Evolutionary conservation across 2,888 invertebrate species (phyloP), one percentile per base, ranked within the genome.

Genomic region (Deroplatys truncata): DNA sequence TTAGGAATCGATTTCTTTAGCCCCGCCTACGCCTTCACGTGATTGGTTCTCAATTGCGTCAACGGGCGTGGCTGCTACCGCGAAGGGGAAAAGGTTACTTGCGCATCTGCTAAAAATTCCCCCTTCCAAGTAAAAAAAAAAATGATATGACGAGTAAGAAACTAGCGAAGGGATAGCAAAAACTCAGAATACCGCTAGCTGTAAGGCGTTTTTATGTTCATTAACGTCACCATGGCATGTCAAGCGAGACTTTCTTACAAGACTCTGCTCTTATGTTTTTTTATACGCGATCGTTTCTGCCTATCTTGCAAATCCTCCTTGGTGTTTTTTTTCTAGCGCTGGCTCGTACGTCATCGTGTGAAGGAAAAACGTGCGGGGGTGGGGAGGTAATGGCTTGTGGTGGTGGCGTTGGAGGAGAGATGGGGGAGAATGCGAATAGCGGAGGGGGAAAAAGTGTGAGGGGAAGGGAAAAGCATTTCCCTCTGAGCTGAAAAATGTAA

Each of bases 401-500:
- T 72, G 25, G 56, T 25, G 56, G 56, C 20, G 56, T 56, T 56
- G 56, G 56, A 56, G 56, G 56, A 56, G 56, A 20, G 56, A 20
- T 72, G 56, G 56, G 20, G 56, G 56, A 72, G 56, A 72, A 72
- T 72, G 20, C 4, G 56, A 72, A 72, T 72, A 72, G 56, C 20
- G 56, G 56, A 72, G 56, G 56, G 56, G 56, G 56, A 72, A 72
- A 72, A 72, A 72, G 87, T 86, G 86, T 29, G 82, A 49, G 87
- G 16, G 5, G 87, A 87, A 83, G 87, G 87, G 87, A 85, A 87
- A 87, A 87, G 87, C 87, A 35, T 87, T 87, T 87, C 87, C 83
- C 56, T 72, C 56, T 72, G 87, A 87, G 87, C 83, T 87, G 87
- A 87, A 87, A 87, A 87, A 87, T 87, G 87, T 83, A 87, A 87